Evolutionary conservation across 2,797 vertebrate genomes (phyloP).

Genomic region (Xiphophorus birchmanni): DNA sequence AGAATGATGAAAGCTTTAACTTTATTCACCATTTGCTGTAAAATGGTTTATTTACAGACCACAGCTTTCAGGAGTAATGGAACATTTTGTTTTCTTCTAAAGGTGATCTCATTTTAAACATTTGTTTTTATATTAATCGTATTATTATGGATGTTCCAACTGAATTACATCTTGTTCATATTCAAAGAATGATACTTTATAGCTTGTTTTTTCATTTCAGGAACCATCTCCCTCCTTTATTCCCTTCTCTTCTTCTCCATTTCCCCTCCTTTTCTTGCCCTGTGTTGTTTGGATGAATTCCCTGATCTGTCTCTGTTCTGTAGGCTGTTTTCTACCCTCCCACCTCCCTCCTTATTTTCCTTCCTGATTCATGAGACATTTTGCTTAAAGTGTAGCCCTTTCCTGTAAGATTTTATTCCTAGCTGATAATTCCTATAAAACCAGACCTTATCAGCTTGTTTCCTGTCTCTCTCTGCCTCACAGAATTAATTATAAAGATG

Average conservation of each 20-base stretch:
- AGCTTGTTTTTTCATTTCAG: constrained; percentile 54
- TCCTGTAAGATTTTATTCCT: constrained; percentile 18
- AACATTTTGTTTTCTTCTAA: background rate
- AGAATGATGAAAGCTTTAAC: background rate
- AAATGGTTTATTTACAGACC: background rate
- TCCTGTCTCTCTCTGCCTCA: background rate
- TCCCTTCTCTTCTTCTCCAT: constrained; percentile 14
- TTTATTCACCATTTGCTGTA: background rate
- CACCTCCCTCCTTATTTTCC: constrained; percentile 8
- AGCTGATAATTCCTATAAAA: background rate
- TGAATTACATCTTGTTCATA: constrained; percentile 39
- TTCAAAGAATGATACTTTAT: constrained; percentile 49
- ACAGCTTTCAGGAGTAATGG: background rate
- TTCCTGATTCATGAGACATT: constrained; percentile 13
- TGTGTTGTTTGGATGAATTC: constrained; percentile 37
- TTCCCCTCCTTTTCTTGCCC: constrained; percentile 19
- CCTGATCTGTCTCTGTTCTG: constrained; percentile 26
- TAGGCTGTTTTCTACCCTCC: constrained; percentile 24
- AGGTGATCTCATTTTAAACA: background rate
- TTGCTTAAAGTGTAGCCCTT: constrained; percentile 30
- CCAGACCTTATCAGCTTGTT: background rate
- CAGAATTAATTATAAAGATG: background rate
- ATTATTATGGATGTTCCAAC: constrained; percentile 47
- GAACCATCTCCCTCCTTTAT: constrained; percentile 31
- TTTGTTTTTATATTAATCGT: constrained; percentile 4